Evolutionary conservation across 2,797 vertebrate species (phyloP), one percentile per base, ranked within the genome.

Genomic region (Myripristis murdjan): DNA sequence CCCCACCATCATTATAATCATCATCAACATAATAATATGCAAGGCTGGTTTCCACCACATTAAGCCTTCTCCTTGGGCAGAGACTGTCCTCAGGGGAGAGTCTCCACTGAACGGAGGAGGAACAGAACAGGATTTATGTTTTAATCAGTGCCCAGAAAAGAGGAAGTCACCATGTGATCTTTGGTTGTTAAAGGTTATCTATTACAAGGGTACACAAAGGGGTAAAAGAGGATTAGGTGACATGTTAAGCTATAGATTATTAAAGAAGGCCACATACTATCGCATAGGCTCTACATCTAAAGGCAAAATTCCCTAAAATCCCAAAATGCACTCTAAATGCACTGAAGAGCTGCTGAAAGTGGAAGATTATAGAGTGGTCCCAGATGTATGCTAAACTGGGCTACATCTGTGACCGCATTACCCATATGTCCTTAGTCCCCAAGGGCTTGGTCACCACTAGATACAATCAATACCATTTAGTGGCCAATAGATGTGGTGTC

Each of bases 381-480:
- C 64, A 31, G 57, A 28, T 64, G 82, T 14, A 64, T 62, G 59
- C 72, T 77, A 68, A 83, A 81, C 33, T 58, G 74, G 24, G 72
- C 53, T n/a, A 71, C 84, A 81, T 81, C 76, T 86, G 82, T 59
- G 69, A 64, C 61, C 72, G 46, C 70, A 63, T 47, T 7, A 47
- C 66, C 89, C 79, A 81, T 83, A 81, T 87, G 89, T 72, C 74
- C 6, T 1, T 18, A 1, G 60, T 81, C 79, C 85, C 87, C 15
- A 4, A 60, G 71, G 84, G 57, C 65, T 53, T 20, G 0, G 56
- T 78, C 72, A 70, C 76, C 64, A 75, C 59, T 16, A 78, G 67
- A 78, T 56, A 43, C 48, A 74, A 88, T 91, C 89, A 88, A 92
- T 89, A 82, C 52, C 57, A 28, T 78, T 86, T 70, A 75, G 48